Conservation (phyloP, 2,113 vertebrate species). For the Puntigrus tetrazona region DNA sequence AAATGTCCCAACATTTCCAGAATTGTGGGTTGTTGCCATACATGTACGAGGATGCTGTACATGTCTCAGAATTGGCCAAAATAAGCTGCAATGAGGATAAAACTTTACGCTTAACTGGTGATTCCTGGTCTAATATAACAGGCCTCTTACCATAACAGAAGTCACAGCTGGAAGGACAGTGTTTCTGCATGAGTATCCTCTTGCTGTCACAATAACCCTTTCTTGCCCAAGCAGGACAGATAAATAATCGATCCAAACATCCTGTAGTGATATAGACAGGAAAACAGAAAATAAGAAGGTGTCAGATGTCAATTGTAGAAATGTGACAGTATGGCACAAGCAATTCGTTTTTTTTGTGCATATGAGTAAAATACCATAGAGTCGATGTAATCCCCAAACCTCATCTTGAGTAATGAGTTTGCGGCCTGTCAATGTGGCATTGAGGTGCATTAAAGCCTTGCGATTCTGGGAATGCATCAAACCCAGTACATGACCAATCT, state of each 20-base stretch:
- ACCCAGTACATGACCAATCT: conserved; percentile 91
- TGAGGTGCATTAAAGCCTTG: conserved; percentile 92
- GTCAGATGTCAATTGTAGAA: not conserved
- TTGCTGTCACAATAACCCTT: conserved; percentile 88
- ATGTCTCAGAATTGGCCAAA: not conserved
- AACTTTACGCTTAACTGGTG: not conserved
- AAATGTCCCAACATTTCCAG: too few relatives aligned
- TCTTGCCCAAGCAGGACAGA: conserved; percentile 85
- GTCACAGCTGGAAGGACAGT: conserved; percentile 92
- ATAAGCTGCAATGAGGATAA: not conserved
- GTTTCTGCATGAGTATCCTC: conserved; percentile 88
- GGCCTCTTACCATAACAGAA: conserved; percentile 90
- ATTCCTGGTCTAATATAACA: not conserved
- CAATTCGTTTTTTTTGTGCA: not conserved
- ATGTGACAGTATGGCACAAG: not conserved
- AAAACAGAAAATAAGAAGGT: conserved; percentile 18
- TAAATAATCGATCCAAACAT: conserved; percentile 87
- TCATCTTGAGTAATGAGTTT: conserved; percentile 92
- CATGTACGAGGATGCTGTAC: too few relatives aligned
- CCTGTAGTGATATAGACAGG: conserved; percentile 72
- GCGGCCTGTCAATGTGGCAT: conserved; percentile 89
- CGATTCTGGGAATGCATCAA: conserved; percentile 94
- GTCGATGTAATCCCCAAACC: conserved; percentile 92
- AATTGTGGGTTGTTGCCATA: too few relatives aligned
- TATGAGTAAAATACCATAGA: conserved; percentile 80